Evolutionary conservation across 2,888 invertebrate species (phyloP), one percentile per base, ranked within the genome.

Genomic region (Scaptomyza parva): DNA sequence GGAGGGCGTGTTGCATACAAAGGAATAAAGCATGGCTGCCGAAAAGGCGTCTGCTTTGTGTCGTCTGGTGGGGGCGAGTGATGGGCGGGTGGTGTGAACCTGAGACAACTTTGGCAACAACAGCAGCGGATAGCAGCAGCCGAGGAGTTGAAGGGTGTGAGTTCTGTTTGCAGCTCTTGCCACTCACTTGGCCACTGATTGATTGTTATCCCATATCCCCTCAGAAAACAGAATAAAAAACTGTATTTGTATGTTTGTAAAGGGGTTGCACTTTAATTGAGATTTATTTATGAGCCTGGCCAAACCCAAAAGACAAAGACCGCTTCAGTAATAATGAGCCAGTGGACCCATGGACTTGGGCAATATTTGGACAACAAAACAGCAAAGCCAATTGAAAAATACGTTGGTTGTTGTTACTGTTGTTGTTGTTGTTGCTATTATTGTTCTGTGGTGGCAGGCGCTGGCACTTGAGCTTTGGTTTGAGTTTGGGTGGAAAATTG

Each of bases 231-330:
- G 40, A 9, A 22, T 11, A 35, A 35, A 7, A 35, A 14, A 35
- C 2, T 22, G 22, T 26, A 26, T 7, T 6, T 26, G 7, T 18
- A 18, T 26, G 11, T 20, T 6, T n/a, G 57, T n/a, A 70, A 71
- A 70, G 89, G 89, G 86, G 88, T 86, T 79, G 84, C 54, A 74
- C 71, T 86, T 89, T 88, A 85, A 88, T 88, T 74, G 88, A 88
- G 86, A 85, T 85, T 85, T 85, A 88, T 89, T 89, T 88, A 82
- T 79, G 83, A 53, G 55, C 59, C 54, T 24, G 47, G 33, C 61
- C 62, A 55, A 52, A 71, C 48, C 18, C 43, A 81, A 67, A 67
- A 76, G 53, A 63, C 69, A 80, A 68, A 62, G 62, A 77, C 30
- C 47, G 67, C 54, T 69, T 70, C 77, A 76, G 18, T 67, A 78